Base-by-base conservation (phyloP, 2,888 invertebrate species). In the Thereva nobilitata region DNA sequence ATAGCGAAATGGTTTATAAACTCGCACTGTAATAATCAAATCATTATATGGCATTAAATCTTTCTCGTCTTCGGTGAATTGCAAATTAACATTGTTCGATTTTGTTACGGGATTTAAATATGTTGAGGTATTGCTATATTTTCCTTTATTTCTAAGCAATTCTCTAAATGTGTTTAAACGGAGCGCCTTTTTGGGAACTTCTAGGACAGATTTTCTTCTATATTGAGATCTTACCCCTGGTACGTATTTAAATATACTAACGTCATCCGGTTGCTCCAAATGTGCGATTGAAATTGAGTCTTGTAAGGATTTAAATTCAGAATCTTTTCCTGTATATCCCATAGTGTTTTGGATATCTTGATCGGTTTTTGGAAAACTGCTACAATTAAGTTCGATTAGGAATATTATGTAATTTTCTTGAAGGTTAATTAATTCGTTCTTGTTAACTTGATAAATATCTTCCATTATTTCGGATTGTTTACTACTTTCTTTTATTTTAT, bases 1-100 rank as follows among this genome's bases (percentile, higher is more conserved):
- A 42, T 75, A 84, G 4, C 74, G 70, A 49, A 83, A 83, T 2
- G 86, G 85, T 37, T 81, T 74, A 72, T 85, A 85, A n/a, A 85
- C 72, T 38, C 84, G 79, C 12, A 86, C 72, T 5, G 75, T 80
- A 9, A 86, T 70, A 23, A 84, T 71, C 4, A 83, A 72, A 61
- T 85, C 82, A 12, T 76, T 72, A 8, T 77, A 79, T 9, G 81
- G 79, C 12, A 69, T 53, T 41, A 76, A 67, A 68, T 75, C 72
- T 6, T 71, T 72, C 41, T 72, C 70, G 35, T 2, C 35, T 6
- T 67, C 50, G 0, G 5, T 10, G 38, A 12, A 40, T 42, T 47
- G 37, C 5, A 42, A 10, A 8, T 41, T 37, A 37, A 64, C 35
- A 44, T 10, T 41, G 34, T 64, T 52, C 10, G 12, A 64, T 35